Evolutionary conservation across 2,888 invertebrate genomes (phyloP).

Genomic region (Drosophila algonquin): DNA sequence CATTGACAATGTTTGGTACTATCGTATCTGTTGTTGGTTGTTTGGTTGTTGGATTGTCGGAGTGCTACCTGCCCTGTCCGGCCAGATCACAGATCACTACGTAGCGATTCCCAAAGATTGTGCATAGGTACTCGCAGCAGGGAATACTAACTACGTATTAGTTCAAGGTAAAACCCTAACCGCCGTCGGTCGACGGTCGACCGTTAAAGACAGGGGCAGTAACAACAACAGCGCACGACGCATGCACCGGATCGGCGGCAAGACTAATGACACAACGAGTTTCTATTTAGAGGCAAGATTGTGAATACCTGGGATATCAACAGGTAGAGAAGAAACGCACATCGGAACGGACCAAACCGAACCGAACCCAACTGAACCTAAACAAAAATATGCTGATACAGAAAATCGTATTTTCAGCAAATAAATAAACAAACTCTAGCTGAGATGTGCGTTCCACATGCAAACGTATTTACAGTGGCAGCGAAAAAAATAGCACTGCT

Average conservation of each 20-base stretch:
- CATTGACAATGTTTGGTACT: background rate
- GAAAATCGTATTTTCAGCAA: conserved; percentile 57
- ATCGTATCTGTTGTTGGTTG: background rate
- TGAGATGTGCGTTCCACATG: conserved; percentile 1
- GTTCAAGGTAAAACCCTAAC: conserved; percentile 67
- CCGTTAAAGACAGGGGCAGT: conserved; percentile 25
- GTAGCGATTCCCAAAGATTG: conserved; percentile 11
- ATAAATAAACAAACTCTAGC: conserved; percentile 47
- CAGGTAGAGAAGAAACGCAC: conserved; percentile 61
- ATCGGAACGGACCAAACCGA: conserved; percentile 16
- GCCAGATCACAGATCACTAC: background rate
- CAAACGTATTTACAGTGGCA: background rate
- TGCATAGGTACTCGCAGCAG: conserved; percentile 49
- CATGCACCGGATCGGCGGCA: conserved; percentile 27
- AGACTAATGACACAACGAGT: conserved; percentile 74
- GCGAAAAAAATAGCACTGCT: too few species aligned
- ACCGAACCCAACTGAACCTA: conserved; percentile 9
- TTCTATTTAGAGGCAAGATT: conserved; percentile 75
- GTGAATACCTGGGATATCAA: conserved; percentile 74
- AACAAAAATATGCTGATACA: conserved; percentile 45
- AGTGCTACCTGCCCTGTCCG: conserved; percentile 24
- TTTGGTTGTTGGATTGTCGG: conserved; percentile 1
- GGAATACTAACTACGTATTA: conserved; percentile 71
- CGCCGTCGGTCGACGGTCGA: conserved; percentile 43
- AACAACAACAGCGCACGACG: conserved; percentile 18